Conservation (phyloP, 2,888 invertebrate genomes). For the Diplazon laetatorius region DNA sequence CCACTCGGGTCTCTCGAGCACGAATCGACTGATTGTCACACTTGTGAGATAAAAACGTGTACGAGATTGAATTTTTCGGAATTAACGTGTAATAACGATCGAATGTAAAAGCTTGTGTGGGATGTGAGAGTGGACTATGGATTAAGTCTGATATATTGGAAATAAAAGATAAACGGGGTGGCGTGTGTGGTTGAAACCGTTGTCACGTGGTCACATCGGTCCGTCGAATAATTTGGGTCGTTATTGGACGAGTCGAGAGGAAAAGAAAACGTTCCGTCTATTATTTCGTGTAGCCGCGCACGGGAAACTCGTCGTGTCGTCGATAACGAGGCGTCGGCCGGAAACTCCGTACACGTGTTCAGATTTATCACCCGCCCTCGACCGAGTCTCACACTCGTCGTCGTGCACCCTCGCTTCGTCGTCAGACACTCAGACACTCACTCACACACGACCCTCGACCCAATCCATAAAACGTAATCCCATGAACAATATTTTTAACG, state of each 20-base stretch:
- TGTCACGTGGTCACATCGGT: not conserved
- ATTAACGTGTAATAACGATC: too few relatives aligned
- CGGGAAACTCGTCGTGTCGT: constrained; percentile 59
- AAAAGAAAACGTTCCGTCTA: constrained; percentile 41
- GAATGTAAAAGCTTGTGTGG: too few relatives aligned
- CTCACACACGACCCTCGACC: constrained; percentile 55
- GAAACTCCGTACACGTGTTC: constrained; percentile 70
- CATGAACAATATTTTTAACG: constrained; percentile 62
- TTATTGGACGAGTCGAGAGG: constrained; percentile 52
- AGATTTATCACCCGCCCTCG: constrained; percentile 66
- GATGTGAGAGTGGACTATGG: too few relatives aligned
- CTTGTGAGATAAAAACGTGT: too few relatives aligned
- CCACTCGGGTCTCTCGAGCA: too few relatives aligned
- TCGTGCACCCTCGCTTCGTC: constrained; percentile 18
- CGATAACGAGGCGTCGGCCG: constrained; percentile 69
- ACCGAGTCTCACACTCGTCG: constrained; percentile 22
- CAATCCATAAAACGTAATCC: constrained; percentile 57
- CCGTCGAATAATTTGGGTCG: constrained; percentile 64
- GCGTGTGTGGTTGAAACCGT: not conserved
- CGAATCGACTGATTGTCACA: too few relatives aligned
- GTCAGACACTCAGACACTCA: constrained; percentile 42
- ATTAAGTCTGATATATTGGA: constrained; percentile 62
- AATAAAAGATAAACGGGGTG: constrained; percentile 58
- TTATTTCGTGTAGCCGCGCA: constrained; percentile 27
- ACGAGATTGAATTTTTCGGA: too few relatives aligned